phyloP scores from a whole-genome alignment of 2,888 invertebrate genomes.

The Holacanthella duospinosa region DNA sequence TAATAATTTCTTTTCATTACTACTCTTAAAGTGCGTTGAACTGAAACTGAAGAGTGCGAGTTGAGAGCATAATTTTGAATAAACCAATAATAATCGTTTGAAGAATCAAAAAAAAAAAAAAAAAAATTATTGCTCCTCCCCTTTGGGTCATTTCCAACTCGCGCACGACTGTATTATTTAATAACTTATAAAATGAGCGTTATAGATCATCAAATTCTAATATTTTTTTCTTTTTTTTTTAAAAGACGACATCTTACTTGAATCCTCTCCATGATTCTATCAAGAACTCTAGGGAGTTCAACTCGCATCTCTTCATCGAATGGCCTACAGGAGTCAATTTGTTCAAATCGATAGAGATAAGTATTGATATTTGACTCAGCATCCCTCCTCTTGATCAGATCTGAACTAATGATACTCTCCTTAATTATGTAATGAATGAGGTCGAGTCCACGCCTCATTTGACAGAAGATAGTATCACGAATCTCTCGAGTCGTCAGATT shows the following conservation, averaged over 20 bases:
- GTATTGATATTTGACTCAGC: slow-evolving; percentile 8
- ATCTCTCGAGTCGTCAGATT: slow-evolving; percentile 86
- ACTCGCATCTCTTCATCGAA: slow-evolving; percentile 1
- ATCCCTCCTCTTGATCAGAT: slow-evolving; percentile 10
- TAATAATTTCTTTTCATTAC: no score
- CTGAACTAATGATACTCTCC: slow-evolving; percentile 60
- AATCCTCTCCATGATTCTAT: slow-evolving; percentile 84
- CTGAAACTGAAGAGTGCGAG: no score
- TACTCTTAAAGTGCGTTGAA: no score
- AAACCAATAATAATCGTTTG: no score
- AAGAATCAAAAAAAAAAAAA: no score
- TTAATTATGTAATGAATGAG: slow-evolving; percentile 94
- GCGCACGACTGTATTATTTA: no score
- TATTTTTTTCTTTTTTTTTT: neutral
- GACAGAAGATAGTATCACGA: slow-evolving; percentile 94
- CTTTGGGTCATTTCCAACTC: no score
- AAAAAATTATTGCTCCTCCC: no score
- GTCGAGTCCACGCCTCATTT: slow-evolving; percentile 94
- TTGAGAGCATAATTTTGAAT: no score
- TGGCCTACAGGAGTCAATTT: slow-evolving; percentile 60
- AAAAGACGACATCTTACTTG: slow-evolving; percentile 43
- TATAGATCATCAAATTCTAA: no score
- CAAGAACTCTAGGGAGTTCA: slow-evolving; percentile 72
- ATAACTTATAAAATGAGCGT: no score
- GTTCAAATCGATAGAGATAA: slow-evolving; percentile 5